Evolutionary conservation across 2,888 invertebrate genomes (phyloP).

Genomic region (Drosophila phalerata): DNA sequence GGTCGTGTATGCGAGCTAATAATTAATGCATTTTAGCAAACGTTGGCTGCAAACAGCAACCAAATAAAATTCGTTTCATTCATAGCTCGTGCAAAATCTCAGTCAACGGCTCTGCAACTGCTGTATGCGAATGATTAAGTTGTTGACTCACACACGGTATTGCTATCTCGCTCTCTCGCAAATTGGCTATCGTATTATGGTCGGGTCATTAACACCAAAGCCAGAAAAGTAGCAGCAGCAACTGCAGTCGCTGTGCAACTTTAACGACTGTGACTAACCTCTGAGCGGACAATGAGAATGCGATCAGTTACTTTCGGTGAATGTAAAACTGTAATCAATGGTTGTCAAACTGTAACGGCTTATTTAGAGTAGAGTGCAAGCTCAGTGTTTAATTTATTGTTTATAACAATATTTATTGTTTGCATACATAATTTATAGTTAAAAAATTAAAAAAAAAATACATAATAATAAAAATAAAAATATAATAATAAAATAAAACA

Average conservation of each 20-base stretch:
- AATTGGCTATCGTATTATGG: slow-evolving; percentile 53
- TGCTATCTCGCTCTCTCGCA: slow-evolving; percentile 40
- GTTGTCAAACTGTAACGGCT: background rate
- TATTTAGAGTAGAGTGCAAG: background rate
- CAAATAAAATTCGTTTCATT: slow-evolving; percentile 45
- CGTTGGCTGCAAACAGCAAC: slow-evolving; percentile 1
- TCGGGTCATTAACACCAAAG: slow-evolving; percentile 76
- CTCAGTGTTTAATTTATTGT: too few species aligned
- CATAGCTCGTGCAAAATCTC: slow-evolving; percentile 20
- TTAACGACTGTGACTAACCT: slow-evolving; percentile 45
- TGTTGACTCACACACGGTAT: slow-evolving; percentile 33
- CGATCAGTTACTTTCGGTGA: background rate
- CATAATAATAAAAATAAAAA: too few species aligned
- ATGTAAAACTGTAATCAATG: background rate
- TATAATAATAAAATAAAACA: too few species aligned
- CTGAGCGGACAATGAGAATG: background rate
- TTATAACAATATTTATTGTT: too few species aligned
- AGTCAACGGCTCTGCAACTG: slow-evolving; percentile 50
- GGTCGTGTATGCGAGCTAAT: slow-evolving; percentile 4
- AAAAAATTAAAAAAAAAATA: too few species aligned
- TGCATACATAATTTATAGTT: too few species aligned
- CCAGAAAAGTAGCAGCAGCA: slow-evolving; percentile 2
- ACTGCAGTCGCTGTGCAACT: slow-evolving; percentile 33
- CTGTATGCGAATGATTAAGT: slow-evolving; percentile 32
- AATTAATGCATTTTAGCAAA: slow-evolving; percentile 47